Conservation (phyloP, 2,888 invertebrate genomes). For the Heliothis peltigera region DNA sequence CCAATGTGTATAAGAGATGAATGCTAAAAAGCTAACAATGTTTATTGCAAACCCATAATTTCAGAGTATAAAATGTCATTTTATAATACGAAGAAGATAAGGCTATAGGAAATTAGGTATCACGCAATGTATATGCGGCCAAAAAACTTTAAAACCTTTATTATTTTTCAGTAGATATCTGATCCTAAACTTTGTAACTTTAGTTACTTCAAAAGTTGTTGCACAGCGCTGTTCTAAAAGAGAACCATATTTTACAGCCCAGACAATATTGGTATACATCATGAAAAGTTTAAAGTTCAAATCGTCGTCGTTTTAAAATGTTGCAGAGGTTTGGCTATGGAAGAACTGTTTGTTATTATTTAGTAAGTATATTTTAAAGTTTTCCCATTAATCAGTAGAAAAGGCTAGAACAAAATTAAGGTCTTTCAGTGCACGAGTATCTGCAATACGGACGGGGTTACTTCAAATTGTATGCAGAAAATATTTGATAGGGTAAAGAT, state of each 20-base stretch:
- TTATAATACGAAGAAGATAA: too few species aligned
- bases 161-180: background rate
- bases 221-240: background rate
- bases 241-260: background rate
- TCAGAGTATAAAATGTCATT: too few species aligned
- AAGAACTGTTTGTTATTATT: background rate
- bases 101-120: too few species aligned
- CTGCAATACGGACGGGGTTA: too few species aligned
- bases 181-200: background rate
- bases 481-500: background rate
- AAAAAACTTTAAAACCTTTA: too few species aligned
- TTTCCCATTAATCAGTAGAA: too few species aligned
- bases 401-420: too few species aligned
- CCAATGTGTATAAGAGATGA: too few species aligned
- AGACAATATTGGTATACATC: constrained; percentile 9
- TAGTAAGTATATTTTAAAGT: background rate
- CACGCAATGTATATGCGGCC: too few species aligned
- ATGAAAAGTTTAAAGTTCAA: constrained; percentile 15
- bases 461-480: background rate
- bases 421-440: too few species aligned
- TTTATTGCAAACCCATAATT: too few species aligned
- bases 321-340: background rate
- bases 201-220: background rate
- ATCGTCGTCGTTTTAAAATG: constrained; percentile 1
- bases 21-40: too few species aligned